These are phyloP conservation scores for Labeo catla DNA, from an alignment of 2,113 vertebrate genomes.

Conservation along the genomic window DNA sequence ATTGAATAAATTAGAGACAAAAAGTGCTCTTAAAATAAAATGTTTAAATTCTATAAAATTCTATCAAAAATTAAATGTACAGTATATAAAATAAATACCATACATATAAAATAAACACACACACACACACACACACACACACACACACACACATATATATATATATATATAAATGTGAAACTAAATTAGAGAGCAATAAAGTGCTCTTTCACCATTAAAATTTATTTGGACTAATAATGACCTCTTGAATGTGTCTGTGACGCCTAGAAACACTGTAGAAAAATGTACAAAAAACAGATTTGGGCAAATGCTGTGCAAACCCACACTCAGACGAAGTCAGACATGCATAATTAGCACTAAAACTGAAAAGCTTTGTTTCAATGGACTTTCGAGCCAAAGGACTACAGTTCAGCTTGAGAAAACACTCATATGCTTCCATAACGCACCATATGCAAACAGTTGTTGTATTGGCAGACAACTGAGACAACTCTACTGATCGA, in stretches of 20 bases:
- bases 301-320: neutral
- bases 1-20: too few relatives aligned
- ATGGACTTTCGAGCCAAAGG: neutral
- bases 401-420: neutral
- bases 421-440: slow-evolving; percentile 3
- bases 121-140: too few relatives aligned
- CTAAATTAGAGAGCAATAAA: too few relatives aligned
- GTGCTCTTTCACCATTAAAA: too few relatives aligned
- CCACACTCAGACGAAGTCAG: neutral
- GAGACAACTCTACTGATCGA: slow-evolving; percentile 37
- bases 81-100: too few relatives aligned
- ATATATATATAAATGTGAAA: too few relatives aligned
- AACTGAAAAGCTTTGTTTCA: neutral
- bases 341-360: neutral
- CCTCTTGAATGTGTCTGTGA: neutral
- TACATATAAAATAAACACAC: too few relatives aligned
- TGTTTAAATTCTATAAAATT: too few relatives aligned
- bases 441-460: slow-evolving; percentile 14
- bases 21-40: too few relatives aligned
- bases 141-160: too few relatives aligned
- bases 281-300: neutral
- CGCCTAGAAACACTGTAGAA: neutral
- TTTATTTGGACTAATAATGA: too few relatives aligned
- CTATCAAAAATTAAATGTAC: too few relatives aligned
- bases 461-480: slow-evolving; percentile 21